phyloP scores from a whole-genome alignment of 2,113 vertebrate species.

The Antennarius striatus region DNA sequence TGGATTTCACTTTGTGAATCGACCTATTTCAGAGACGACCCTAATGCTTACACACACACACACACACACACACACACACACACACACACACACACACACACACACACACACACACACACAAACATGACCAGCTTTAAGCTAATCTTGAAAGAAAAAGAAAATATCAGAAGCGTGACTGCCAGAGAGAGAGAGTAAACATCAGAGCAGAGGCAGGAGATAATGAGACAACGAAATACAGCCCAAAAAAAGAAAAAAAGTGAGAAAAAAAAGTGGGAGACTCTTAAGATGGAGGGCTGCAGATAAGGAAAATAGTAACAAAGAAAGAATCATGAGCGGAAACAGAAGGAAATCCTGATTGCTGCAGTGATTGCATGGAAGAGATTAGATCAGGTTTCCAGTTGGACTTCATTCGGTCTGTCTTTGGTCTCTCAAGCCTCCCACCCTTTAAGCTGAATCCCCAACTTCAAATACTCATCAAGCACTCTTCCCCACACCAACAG shows the following conservation, averaged over 20 bases:
- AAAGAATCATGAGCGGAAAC: slow-evolving; percentile 15
- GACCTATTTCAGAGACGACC: slow-evolving; percentile 29
- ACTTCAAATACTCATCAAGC: slow-evolving; percentile 38
- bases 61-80: not conserved
- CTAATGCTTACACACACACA: slow-evolving; percentile 16
- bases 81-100: not conserved
- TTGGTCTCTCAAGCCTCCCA: slow-evolving; percentile 21
- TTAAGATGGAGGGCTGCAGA: slow-evolving; percentile 45
- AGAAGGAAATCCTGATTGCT: slow-evolving; percentile 31
- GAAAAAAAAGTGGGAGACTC: slow-evolving; percentile 19
- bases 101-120: slow-evolving; percentile 3
- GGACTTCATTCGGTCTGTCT: slow-evolving; percentile 44
- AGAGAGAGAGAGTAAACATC: slow-evolving; percentile 33
- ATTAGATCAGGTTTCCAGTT: slow-evolving; percentile 54
- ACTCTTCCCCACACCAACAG: slow-evolving; percentile 8
- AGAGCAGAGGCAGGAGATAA: slow-evolving; percentile 30
- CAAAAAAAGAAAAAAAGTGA: slow-evolving; percentile 2
- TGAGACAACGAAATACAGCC: slow-evolving; percentile 16
- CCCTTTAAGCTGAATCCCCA: not conserved
- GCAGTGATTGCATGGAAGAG: slow-evolving; percentile 54
- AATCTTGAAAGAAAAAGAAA: slow-evolving; percentile 19
- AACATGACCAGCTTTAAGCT: slow-evolving; percentile 1
- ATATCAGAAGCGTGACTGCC: slow-evolving; percentile 10
- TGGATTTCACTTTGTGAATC: slow-evolving; percentile 25
- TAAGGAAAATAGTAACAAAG: slow-evolving; percentile 36